Conservation (phyloP, 1,140 invertebrate species). For the Drosophila nebulosa region DNA sequence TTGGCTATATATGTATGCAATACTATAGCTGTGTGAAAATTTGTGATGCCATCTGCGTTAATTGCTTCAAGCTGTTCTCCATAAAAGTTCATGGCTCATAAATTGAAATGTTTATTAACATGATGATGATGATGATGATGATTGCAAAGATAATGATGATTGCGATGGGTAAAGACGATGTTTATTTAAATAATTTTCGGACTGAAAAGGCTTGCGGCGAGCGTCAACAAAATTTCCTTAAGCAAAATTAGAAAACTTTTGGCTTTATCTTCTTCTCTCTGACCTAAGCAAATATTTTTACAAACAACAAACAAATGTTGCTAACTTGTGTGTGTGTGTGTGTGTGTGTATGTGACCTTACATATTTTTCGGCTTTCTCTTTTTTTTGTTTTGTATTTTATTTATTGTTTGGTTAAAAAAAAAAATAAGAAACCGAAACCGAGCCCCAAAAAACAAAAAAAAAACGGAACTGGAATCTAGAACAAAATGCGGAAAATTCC, state of each 20-base stretch:
- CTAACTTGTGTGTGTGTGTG: slow-evolving; percentile 33
- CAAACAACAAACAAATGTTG: slow-evolving; percentile 32
- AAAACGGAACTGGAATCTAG: slow-evolving; percentile 38
- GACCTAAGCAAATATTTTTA: slow-evolving; percentile 59
- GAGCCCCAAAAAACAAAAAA: slow-evolving; percentile 20
- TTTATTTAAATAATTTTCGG: slow-evolving; percentile 8
- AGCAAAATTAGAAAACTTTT: slow-evolving; percentile 74
- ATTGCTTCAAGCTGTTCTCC: slow-evolving; percentile 4
- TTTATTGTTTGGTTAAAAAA: slow-evolving; percentile 51
- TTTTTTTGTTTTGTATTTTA: slow-evolving; percentile 27
- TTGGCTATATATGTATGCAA: not conserved
- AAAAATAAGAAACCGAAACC: not conserved
- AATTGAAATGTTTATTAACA: slow-evolving; percentile 60
- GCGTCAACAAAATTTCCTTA: slow-evolving; percentile 48
- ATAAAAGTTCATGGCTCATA: slow-evolving; percentile 23
- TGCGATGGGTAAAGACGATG: not conserved
- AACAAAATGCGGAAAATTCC: slow-evolving; percentile 43
- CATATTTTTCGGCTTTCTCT: not conserved
- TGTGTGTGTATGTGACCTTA: slow-evolving; percentile 1
- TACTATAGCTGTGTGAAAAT: not conserved
- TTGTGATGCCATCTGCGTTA: slow-evolving; percentile 11
- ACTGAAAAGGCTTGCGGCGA: slow-evolving; percentile 31
- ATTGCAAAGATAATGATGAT: not conserved
- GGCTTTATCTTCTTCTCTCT: slow-evolving; percentile 20
- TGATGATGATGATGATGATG: not conserved